Base-by-base conservation (phyloP, 2,888 invertebrate genomes). In the Hypercompe scribonia region DNA sequence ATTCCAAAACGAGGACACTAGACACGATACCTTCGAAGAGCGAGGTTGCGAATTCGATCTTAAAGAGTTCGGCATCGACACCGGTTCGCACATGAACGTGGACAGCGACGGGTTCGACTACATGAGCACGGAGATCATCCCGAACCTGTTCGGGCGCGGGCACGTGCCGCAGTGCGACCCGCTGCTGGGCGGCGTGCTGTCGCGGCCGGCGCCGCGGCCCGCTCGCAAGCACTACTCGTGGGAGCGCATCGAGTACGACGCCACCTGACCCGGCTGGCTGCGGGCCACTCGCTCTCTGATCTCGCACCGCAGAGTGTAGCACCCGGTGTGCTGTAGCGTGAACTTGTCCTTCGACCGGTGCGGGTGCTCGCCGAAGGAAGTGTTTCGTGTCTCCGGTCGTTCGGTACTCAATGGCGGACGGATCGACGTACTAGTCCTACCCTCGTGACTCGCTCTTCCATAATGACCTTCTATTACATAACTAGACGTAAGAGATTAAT, bases 171-270 rank as follows among this genome's bases (percentile, higher is more conserved):
- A 96, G 81, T 97, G 97, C 88, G 98, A 98, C 92, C 98, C 98
- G 68, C 93, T 98, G 86, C 93, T 98, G 82, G 97, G 97, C 70
- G 97, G 97, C 76, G 97, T 96, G 81, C 85, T 92, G 81, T 96
- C 97, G 75, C 90, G 93, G 3, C 97, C 97, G 39, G 88, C 94
- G 72, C 94, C 96, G 65, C 97, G 97, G 64, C 97, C 97, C 77
- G 96, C 96, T 77, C 96, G 96, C 78, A 96, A 97, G 80, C 96
- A 96, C 82, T 96, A 97, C 85, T 96, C 97, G 28, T 98, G 98
- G 98, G 98, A 98, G 90, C 97, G 97, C 89, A 96, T 97, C 83
- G 97, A 97, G 92, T 97, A 96, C 91, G 97, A 97, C 89, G 97
- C 97, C 91, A 95, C 96, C 85, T 96, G 96, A 96, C 96, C 88